Evolutionary conservation across 2,888 invertebrate species (phyloP).

Genomic region (Hirtodrosophila alboralis): DNA sequence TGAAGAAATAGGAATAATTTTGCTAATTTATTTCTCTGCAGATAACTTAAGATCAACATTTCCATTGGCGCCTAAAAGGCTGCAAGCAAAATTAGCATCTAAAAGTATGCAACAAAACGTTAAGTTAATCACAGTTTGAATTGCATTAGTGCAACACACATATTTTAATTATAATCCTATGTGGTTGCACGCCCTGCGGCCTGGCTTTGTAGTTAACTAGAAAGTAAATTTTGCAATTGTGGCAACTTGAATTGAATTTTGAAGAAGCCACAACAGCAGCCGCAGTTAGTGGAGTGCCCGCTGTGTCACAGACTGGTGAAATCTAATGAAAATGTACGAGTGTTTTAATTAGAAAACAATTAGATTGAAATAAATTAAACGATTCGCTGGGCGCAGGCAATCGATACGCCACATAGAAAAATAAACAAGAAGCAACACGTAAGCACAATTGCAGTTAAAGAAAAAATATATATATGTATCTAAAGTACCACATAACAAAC

Average conservation of each 20-base stretch:
- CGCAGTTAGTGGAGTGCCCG: conserved; percentile 10
- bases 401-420: conserved; percentile 55
- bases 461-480: conserved; percentile 22
- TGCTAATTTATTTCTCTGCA: too few species aligned
- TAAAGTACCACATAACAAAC: conserved; percentile 36
- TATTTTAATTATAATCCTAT: conserved; percentile 30
- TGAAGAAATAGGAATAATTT: too few species aligned
- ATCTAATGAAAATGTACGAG: conserved; percentile 49
- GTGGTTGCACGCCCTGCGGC: conserved; percentile 9
- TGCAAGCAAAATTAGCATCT: conserved; percentile 30
- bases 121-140: not conserved
- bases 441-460: conserved; percentile 17
- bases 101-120: conserved; percentile 46
- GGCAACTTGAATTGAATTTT: conserved; percentile 21
- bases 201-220: conserved; percentile 2
- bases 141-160: conserved; percentile 4
- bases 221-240: conserved; percentile 38
- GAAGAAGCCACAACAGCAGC: conserved; percentile 10
- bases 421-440: conserved; percentile 48
- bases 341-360: conserved; percentile 72
- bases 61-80: conserved; percentile 40
- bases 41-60: conserved; percentile 7
- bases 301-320: conserved; percentile 55
- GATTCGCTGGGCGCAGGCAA: conserved; percentile 74
- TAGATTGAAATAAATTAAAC: conserved; percentile 78